These are phyloP conservation scores for Bubalus kerabau DNA, from an alignment of 2,113 vertebrate species.

Conservation along the genomic window DNA sequence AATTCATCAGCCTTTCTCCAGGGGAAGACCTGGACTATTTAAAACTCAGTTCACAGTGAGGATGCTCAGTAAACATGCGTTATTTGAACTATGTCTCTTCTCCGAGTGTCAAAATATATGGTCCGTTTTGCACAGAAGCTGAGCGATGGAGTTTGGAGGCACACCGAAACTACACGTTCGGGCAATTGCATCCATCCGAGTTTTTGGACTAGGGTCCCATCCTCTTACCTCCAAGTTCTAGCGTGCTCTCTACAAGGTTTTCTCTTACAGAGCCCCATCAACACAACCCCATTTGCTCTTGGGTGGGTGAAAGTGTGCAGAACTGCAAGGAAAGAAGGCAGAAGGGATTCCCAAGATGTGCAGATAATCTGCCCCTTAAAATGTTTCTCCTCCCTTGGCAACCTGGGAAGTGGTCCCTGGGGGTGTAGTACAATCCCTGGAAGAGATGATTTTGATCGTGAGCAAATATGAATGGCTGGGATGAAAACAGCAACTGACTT, in stretches of 20 bases:
- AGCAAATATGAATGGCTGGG: neutral
- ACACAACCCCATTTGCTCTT: neutral
- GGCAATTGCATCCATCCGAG: neutral
- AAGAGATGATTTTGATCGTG: neutral
- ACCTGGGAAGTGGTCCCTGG: neutral
- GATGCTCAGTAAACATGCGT: neutral
- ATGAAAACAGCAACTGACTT: neutral
- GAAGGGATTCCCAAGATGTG: neutral
- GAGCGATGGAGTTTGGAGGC: neutral
- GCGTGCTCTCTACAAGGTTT: neutral
- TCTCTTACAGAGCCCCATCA: neutral
- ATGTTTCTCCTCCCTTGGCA: neutral
- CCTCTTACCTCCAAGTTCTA: neutral
- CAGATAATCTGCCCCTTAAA: neutral
- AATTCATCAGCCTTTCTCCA: neutral
- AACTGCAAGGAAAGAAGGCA: neutral
- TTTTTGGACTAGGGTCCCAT: neutral
- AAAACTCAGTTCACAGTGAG: neutral
- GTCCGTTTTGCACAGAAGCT: neutral
- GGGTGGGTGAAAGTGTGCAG: neutral
- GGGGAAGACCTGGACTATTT: neutral
- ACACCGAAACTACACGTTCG: neutral
- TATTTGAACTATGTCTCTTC: neutral
- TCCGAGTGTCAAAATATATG: neutral
- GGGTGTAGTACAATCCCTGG: neutral